phyloP scores from a whole-genome alignment of 2,888 invertebrate genomes.

The Subacronicta megacephala region DNA sequence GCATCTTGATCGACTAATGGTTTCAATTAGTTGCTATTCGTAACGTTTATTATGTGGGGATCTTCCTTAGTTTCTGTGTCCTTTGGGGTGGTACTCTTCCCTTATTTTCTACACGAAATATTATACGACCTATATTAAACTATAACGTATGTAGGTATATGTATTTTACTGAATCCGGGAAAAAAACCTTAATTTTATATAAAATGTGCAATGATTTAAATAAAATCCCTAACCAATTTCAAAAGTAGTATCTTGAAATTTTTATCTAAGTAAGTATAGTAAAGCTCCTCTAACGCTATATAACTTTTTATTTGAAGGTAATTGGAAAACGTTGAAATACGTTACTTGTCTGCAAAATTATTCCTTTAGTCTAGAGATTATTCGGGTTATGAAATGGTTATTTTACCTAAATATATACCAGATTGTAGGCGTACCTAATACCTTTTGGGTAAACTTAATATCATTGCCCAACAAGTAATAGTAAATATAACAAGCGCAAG shows the following conservation, averaged over 20 bases:
- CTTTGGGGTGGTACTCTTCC: not conserved
- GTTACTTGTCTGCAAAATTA: conserved; percentile 33
- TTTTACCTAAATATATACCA: conserved; percentile 9
- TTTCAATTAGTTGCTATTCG: conserved; percentile 39
- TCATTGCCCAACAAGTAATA: not conserved
- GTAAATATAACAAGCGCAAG: not conserved
- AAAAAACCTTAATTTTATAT: conserved; percentile 1
- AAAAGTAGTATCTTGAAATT: conserved; percentile 5
- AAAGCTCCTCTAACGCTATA: conserved; percentile 3
- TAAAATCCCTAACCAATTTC: not conserved
- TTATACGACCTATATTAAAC: too few species aligned
- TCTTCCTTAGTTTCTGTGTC: conserved; percentile 12
- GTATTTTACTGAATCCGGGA: too few species aligned
- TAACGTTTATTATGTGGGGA: conserved; percentile 37
- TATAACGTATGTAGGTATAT: too few species aligned
- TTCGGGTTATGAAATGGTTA: conserved; percentile 21
- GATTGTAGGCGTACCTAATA: conserved; percentile 18
- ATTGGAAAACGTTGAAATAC: conserved; percentile 25
- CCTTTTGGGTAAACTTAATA: conserved; percentile 8
- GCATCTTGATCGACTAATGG: conserved; percentile 50
- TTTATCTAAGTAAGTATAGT: conserved; percentile 1
- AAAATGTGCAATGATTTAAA: not conserved
- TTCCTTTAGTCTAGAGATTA: conserved; percentile 52
- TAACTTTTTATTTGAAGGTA: conserved; percentile 17
- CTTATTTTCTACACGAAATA: not conserved